Evolutionary conservation across 1,140 invertebrate genomes (phyloP), one percentile per base, ranked within the genome.

Genomic region (Trialeurodes vaporariorum): DNA sequence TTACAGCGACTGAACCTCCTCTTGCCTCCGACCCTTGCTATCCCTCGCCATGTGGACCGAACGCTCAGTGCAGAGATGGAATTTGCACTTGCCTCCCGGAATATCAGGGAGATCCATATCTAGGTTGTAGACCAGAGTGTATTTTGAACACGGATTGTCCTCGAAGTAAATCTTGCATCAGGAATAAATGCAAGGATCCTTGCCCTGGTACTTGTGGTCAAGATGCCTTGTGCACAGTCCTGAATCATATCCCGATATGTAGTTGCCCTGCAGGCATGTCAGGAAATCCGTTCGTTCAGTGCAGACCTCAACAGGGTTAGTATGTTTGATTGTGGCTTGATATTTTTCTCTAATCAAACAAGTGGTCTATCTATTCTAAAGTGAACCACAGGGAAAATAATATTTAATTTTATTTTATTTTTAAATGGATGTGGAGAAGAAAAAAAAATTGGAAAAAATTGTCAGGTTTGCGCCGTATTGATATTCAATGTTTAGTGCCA

Each of bases 1-100:
- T 59, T 65, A 67, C 59, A 69, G 65, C 27, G 24, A 70, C 72
- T 70, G 26, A 25, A 27, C 64, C 72, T 25, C 68, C 72, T 64
- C 74, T 72, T 58, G 63, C 65, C 63, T 34, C 72, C 63, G 76
- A 83, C 68, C 86, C 90, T 64, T 91, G 89, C 74, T 82, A 84
- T 73, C 87, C 88, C 58, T 87, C 86, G 25, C 89, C 90, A 59
- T 92, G 90, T 75, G 90, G 90, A 59, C 82, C 85, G 1, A 92
- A 92, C 79, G 88, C 90, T 60, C 69, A 88, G 72, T 88, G 86
- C 77, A 84, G 86, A 79, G 90, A 92, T 65, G 86, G 84, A 1
- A 82, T 84, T n/a, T 88, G 86, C 73, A 75, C 76, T n/a, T 82
- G 81, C 72, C 68, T 81, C 27, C 75, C 77, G 1, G 78, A 80